phyloP scores from a whole-genome alignment of 2,113 vertebrate species.

The Pimephales promelas region DNA sequence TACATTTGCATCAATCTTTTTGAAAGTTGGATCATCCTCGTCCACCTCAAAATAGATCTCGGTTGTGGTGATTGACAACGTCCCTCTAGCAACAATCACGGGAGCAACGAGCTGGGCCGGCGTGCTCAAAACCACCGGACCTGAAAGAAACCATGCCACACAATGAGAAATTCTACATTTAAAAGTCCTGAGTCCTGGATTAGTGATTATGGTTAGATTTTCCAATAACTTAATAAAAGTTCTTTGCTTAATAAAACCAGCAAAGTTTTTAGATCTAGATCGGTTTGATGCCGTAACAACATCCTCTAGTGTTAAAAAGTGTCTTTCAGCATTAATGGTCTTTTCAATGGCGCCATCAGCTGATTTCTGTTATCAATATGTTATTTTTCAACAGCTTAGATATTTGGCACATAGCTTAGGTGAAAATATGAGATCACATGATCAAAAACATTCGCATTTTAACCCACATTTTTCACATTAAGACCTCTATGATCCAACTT shows the following conservation, averaged over 20 bases:
- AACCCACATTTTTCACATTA: background rate
- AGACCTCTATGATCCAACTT: background rate
- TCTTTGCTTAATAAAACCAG: too few relatives aligned
- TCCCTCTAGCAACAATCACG: conserved; percentile 91
- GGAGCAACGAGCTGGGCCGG: conserved; percentile 94
- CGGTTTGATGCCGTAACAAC: too few relatives aligned
- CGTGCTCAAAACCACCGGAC: conserved; percentile 94
- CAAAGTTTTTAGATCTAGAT: too few relatives aligned
- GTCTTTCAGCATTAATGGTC: background rate
- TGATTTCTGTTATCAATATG: background rate
- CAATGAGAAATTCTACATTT: background rate
- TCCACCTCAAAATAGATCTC: conserved; percentile 99
- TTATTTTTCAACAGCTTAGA: background rate
- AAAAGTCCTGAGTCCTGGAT: background rate
- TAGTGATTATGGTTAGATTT: background rate
- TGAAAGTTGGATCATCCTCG: conserved; percentile 91
- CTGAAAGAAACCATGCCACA: conserved; percentile 72
- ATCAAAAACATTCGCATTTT: background rate
- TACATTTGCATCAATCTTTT: conserved; percentile 86
- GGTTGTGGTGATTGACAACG: conserved; percentile 94
- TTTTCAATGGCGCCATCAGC: background rate
- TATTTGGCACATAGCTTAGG: background rate
- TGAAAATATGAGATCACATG: background rate
- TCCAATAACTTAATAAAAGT: too few relatives aligned
- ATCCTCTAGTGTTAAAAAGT: background rate